Evolutionary conservation across 1,140 invertebrate species (phyloP), one percentile per base, ranked within the genome.

Genomic region (Mylabris phalerata): DNA sequence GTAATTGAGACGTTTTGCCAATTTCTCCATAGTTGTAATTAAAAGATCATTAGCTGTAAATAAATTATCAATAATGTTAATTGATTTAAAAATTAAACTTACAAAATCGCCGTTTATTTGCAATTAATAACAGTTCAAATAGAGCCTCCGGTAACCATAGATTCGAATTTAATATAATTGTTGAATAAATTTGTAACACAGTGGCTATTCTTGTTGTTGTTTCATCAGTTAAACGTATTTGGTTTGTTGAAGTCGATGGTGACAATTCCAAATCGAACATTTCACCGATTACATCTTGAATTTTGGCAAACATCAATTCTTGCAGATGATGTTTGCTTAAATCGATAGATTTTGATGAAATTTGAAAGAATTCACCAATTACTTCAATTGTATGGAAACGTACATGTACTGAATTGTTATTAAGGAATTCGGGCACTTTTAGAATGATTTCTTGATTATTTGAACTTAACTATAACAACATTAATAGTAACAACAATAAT

Each of bases 61-160:
- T 45, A 26, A 50, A 48, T 49, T 57, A 4, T 26, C 9, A 43
- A 52, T 25, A 9, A 5, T 6, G 13, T 44, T 38, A 24, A 41
- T 25, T 4, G 13, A 24, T 57, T 49, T 25, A 25, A 24, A 9
- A 3, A 27, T 6, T 43, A 10, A n/a, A 19, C 10, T 52, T 70
- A 60, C 65, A 64, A 2, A 66, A 57, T 4, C 75, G 67, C 27
- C 75, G 75, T 5, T 75, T 60, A 32, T 68, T 60, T 6, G 70
- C 55, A 6, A 81, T 50, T 59, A 64, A 55, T 19, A 80, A 59
- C 11, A 80, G 63, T 1, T 61, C 59, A 48, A 69, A 70, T 0
- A 81, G 48, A 7, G 72, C 71, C 52, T 70, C 65, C 59, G 72
- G 72, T 24, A 75, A 71, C 64, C 75, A 75, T 47, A 67, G 62